These are phyloP conservation scores for Drosophila pandora DNA, from an alignment of 1,140 invertebrate genomes.

Conservation along the genomic window DNA sequence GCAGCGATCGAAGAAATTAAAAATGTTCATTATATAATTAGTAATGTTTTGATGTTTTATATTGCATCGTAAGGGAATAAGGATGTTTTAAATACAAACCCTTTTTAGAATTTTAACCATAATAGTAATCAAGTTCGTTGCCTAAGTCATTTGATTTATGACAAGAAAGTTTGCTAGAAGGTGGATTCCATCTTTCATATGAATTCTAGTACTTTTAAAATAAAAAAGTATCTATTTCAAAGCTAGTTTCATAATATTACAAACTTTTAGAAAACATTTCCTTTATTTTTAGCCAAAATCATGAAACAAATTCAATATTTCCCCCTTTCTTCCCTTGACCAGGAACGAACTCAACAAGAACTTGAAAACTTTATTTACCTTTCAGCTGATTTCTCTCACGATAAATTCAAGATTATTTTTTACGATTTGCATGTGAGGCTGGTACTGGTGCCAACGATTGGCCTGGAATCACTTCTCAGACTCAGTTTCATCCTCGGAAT, in stretches of 20 bases:
- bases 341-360: background rate
- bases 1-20: background rate
- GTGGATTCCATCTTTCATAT: too few species aligned
- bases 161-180: too few species aligned
- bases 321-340: background rate
- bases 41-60: too few species aligned
- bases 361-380: constrained; percentile 2
- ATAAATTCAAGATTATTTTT: constrained; percentile 39
- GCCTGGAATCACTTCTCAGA: constrained; percentile 45
- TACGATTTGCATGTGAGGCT: background rate
- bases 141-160: constrained; percentile 76
- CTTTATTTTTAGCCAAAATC: background rate
- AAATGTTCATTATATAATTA: too few species aligned
- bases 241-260: too few species aligned
- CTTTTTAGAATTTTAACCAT: background rate
- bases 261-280: too few species aligned
- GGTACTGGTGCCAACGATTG: constrained; percentile 17
- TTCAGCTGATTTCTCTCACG: constrained; percentile 42
- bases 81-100: too few species aligned
- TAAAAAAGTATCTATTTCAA: too few species aligned
- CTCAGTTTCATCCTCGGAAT: constrained; percentile 34
- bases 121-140: constrained; percentile 58
- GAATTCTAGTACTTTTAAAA: background rate
- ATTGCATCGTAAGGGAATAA: too few species aligned
- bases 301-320: background rate